Base-by-base conservation (phyloP, 2,888 invertebrate species). In the Cheiracanthium punctorium region DNA sequence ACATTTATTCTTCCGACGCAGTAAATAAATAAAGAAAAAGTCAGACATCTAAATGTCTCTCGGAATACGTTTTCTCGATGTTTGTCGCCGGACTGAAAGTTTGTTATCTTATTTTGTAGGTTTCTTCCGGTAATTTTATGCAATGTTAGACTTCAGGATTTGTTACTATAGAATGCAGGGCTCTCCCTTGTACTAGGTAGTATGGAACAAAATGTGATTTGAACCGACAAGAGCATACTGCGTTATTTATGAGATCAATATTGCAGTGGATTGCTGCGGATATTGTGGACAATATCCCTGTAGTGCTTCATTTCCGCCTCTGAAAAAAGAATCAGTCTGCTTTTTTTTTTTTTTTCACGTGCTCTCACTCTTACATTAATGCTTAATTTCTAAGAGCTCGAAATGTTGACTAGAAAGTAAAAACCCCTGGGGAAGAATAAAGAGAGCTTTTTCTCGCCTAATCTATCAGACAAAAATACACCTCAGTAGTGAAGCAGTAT, bases 61-160 rank as follows among this genome's bases (percentile, higher is more conserved):
- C n/a, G n/a, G n/a, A n/a, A n/a, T n/a, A n/a, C n/a, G n/a, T n/a
- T n/a, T n/a, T n/a, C n/a, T n/a, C n/a, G n/a, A n/a, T n/a, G n/a
- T n/a, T n/a, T n/a, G n/a, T n/a, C n/a, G n/a, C n/a, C n/a, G n/a
- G n/a, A n/a, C n/a, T 37, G 37, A 12, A 58, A 58, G 12, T 58
- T 0, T 17, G 64, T 28, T 64, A 64, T 64, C 64, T 64, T 24
- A 64, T 28, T 28, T 20, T 28, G 64, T 28, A 28, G 64, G 28
- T 64, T 1, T 64, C 64, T 64, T 64, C 64, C 28, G 28, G 28
- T 64, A 64, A 64, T 64, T 64, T 64, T 64, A 64, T 64, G 64
- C 28, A 28, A 64, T 28, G 28, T 64, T 64, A 64, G 64, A 2
- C 28, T 28, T 64, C 10, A 17, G 28, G 28, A 64, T 10, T 29